Conservation (phyloP, 2,113 vertebrate species). For the Bufo gargarizans region DNA sequence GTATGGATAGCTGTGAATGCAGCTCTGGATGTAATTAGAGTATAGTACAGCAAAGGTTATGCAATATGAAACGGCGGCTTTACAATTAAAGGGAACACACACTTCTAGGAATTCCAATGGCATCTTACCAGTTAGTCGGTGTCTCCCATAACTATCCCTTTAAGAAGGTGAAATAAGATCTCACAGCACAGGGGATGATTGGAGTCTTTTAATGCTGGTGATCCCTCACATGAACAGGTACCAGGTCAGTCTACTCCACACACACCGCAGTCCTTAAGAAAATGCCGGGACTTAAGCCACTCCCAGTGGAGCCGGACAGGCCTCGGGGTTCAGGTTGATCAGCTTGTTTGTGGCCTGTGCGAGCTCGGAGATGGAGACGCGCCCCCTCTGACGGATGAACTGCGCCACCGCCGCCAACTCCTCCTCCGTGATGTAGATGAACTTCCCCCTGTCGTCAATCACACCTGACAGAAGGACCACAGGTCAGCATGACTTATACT, state of each 20-base stretch:
- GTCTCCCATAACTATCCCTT: too few relatives aligned
- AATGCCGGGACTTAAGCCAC: slow-evolving; percentile 50
- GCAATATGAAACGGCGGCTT: too few relatives aligned
- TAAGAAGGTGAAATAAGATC: not conserved
- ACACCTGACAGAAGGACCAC: slow-evolving; percentile 77
- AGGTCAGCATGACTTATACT: not conserved
- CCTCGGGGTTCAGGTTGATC: slow-evolving; percentile 82
- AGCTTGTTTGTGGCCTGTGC: slow-evolving; percentile 91
- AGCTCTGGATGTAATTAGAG: too few relatives aligned
- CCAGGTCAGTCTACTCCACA: not conserved
- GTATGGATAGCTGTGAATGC: too few relatives aligned
- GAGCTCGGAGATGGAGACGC: slow-evolving; percentile 90
- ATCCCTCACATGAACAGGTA: not conserved
- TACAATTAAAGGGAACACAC: not conserved
- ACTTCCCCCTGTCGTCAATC: slow-evolving; percentile 96
- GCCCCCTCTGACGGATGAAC: slow-evolving; percentile 86
- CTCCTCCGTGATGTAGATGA: slow-evolving; percentile 92
- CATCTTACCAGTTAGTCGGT: too few relatives aligned
- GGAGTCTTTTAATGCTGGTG: not conserved
- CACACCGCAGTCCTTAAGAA: not conserved
- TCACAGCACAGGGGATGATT: not conserved
- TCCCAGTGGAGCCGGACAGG: slow-evolving; percentile 58
- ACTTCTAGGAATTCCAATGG: not conserved
- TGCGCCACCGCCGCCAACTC: slow-evolving; percentile 88
- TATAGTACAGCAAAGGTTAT: too few relatives aligned